Conservation (phyloP, 2,888 invertebrate species). For the Aspidapion aeneum region DNA sequence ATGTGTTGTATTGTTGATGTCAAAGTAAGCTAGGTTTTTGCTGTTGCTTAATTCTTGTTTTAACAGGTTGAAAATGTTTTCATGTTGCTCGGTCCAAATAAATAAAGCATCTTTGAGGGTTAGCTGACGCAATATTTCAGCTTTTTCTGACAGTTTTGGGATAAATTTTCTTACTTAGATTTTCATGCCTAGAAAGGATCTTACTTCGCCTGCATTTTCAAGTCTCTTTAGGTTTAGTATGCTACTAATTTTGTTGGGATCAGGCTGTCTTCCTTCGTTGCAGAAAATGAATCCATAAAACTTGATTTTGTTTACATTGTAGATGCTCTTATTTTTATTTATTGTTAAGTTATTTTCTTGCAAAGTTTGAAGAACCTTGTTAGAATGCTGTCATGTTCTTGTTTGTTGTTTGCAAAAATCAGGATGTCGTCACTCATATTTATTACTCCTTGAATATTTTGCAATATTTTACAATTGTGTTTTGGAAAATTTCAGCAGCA, state of each 20-base stretch:
- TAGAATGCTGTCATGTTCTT: conserved; percentile 34
- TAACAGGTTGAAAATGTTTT: conserved; percentile 21
- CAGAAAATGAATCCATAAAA: conserved; percentile 36
- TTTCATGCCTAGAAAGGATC: conserved; percentile 30
- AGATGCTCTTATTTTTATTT: too few species aligned
- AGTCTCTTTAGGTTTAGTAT: conserved; percentile 32
- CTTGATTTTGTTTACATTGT: conserved; percentile 27
- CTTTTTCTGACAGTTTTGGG: too few species aligned
- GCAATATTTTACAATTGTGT: too few species aligned
- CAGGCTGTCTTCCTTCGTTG: conserved; percentile 32
- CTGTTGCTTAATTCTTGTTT: conserved; percentile 9
- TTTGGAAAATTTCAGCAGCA: too few species aligned
- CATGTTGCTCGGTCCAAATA: too few species aligned
- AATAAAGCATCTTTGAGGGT: too few species aligned
- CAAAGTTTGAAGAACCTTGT: conserved; percentile 37
- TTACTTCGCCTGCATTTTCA: conserved; percentile 26
- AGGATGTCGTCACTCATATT: conserved; percentile 22
- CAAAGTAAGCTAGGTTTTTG: conserved; percentile 9
- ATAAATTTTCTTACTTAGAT: conserved; percentile 31
- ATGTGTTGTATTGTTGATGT: too few species aligned
- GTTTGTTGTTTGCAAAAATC: conserved; percentile 32
- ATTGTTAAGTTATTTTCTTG: conserved; percentile 31
- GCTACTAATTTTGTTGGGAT: conserved; percentile 32
- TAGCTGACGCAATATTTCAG: too few species aligned
- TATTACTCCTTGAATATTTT: too few species aligned